Base-by-base conservation (phyloP, 2,113 vertebrate genomes). In the Xyrauchen texanus region DNA sequence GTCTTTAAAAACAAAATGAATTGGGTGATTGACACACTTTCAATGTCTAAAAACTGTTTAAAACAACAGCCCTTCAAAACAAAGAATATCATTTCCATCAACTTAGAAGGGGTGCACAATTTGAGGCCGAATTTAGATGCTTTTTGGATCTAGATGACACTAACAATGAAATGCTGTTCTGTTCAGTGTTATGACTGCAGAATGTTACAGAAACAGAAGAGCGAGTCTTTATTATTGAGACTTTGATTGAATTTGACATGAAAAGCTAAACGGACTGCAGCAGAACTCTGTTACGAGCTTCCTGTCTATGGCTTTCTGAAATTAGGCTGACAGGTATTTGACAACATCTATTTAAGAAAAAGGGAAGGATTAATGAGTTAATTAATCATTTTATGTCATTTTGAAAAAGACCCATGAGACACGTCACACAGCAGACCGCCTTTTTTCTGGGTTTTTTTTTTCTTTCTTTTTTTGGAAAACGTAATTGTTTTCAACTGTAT, bases 311-410 rank as follows among this genome's bases (percentile, higher is more conserved):
- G 79, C 79, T 81, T 68, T 75, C 65, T 7, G 58, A 84, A 84
- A 84, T 81, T 78, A 72, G 58, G 70, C 64, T 84, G 79, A 84
- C 82, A 70, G 82, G 79, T 81, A 49, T 72, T 78, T 81, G 79
- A 84, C 82, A 84, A 81, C 82, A 81, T 81, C 82, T 81, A 74
- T 81, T 84, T 84, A 84, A 84, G 73, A 77, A 66, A 65, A 74
- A 80, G 53, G 72, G 55, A 52, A 68, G 62, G 77, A 82, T 77
- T 82, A 77, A 84, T 81, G 78, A 77, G 80, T 86, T 80, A 84
- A 86, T 84, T 73, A 78, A 80, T 80, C 78, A 74, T 75, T 86
- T 67, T n/a, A 42, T 78, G 80, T 78, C 80, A 73, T 77, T 84
- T 68, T 69, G 16, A 65, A 78, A 69, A 57, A 21, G 69, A 75